These are phyloP conservation scores for Tetramorium parvispinum DNA, from an alignment of 1,140 invertebrate genomes.

Conservation along the genomic window DNA sequence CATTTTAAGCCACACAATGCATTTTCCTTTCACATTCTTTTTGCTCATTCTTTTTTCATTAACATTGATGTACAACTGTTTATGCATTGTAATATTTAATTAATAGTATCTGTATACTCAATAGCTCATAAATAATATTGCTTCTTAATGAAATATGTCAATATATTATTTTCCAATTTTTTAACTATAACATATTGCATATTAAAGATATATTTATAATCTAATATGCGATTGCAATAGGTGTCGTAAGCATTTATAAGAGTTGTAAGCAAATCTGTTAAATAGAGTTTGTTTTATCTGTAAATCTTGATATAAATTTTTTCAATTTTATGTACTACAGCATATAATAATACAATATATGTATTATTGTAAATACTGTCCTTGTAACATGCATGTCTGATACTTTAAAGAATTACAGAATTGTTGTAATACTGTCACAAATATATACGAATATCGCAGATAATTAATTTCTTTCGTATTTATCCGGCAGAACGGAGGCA, in stretches of 20 bases:
- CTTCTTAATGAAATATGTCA: conserved; percentile 17
- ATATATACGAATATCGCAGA: conserved; percentile 17
- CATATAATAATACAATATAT: conserved; percentile 2
- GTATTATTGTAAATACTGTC: conserved; percentile 24
- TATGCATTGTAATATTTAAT: conserved; percentile 53
- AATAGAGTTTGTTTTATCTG: neutral
- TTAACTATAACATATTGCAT: neutral
- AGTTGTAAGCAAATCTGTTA: neutral
- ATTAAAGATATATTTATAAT: conserved; percentile 2
- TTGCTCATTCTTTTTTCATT: conserved; percentile 12
- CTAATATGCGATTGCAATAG: conserved; percentile 9
- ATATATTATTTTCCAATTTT: conserved; percentile 4
- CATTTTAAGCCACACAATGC: conserved; percentile 27
- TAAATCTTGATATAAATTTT: neutral
- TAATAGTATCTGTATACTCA: conserved; percentile 28
- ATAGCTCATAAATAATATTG: conserved; percentile 31
- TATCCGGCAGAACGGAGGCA: conserved; percentile 47
- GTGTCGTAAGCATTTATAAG: conserved; percentile 13
- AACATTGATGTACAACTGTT: conserved; percentile 37
- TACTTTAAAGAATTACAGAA: conserved; percentile 34
- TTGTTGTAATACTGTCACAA: neutral
- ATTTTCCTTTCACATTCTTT: conserved; percentile 7
- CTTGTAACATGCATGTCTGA: conserved; percentile 39
- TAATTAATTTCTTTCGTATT: conserved; percentile 41
- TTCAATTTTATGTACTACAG: neutral